These are phyloP conservation scores for Tragelaphus oryx DNA, from an alignment of 2,797 vertebrate species.

Conservation along the genomic window DNA sequence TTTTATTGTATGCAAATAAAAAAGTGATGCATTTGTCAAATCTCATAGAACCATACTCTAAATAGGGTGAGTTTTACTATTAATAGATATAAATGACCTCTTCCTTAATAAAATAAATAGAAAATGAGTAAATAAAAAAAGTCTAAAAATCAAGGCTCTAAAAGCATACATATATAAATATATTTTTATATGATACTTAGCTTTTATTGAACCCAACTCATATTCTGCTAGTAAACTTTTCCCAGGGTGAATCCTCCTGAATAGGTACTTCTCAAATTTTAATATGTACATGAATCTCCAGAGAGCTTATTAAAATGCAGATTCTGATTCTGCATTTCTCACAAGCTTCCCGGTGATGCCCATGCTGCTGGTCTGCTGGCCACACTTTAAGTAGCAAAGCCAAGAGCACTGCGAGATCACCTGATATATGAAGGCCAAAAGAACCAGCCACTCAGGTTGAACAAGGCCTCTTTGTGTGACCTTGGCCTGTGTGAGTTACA, in stretches of 20 bases:
- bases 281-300: background rate
- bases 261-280: background rate
- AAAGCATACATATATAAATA: background rate
- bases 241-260: background rate
- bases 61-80: background rate
- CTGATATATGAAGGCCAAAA: background rate
- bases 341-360: background rate
- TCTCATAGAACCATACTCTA: background rate
- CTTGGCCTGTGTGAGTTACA: background rate
- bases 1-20: background rate
- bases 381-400: background rate
- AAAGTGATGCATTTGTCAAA: background rate
- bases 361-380: background rate
- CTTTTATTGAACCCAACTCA: background rate
- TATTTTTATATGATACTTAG: background rate
- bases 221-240: background rate
- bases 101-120: slow-evolving; percentile 1
- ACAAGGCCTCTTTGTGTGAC: background rate
- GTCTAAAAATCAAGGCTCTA: background rate
- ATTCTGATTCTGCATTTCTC: background rate
- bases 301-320: background rate
- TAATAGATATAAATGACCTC: background rate
- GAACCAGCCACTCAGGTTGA: background rate
- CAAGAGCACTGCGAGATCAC: background rate
- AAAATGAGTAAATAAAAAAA: background rate